Conservation (phyloP, 2,113 vertebrate species). For the Neogobius melanostomus region DNA sequence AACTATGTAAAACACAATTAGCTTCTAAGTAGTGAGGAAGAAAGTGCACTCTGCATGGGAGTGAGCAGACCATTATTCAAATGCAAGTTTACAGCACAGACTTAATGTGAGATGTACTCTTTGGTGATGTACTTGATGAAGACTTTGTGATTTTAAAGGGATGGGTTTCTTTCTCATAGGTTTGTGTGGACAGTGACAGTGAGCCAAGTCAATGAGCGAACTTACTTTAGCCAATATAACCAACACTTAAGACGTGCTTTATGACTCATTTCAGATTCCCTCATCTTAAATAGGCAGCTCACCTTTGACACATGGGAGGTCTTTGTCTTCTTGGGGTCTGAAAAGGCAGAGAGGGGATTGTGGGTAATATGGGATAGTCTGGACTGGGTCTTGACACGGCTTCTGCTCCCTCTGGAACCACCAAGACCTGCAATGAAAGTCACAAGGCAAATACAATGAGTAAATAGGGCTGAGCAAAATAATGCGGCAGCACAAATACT, state of each 20-base stretch:
- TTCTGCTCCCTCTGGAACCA: slow-evolving; percentile 95
- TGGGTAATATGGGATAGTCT: slow-evolving; percentile 97
- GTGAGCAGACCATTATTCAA: background rate
- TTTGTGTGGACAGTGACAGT: slow-evolving; percentile 16
- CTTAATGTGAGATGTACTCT: background rate
- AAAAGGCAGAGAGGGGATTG: slow-evolving; percentile 97
- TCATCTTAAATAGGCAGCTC: slow-evolving; percentile 46
- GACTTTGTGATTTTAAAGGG: background rate
- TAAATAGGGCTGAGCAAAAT: background rate
- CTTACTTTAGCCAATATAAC: background rate
- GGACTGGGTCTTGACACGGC: slow-evolving; percentile 93
- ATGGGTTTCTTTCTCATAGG: slow-evolving; percentile 24
- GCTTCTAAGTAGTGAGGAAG: too few species aligned
- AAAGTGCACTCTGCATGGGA: background rate
- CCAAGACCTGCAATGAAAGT: slow-evolving; percentile 83
- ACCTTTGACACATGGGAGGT: slow-evolving; percentile 96
- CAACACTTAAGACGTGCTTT: background rate
- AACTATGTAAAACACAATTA: background rate
- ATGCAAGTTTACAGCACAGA: background rate
- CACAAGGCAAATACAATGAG: background rate
- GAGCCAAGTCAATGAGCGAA: slow-evolving; percentile 11
- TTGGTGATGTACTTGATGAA: background rate
- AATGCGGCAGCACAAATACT: background rate
- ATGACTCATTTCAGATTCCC: background rate
- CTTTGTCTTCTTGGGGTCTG: slow-evolving; percentile 98